These are phyloP conservation scores for Aproaerema taeniolella DNA, from an alignment of 2,888 invertebrate species.

Conservation along the genomic window DNA sequence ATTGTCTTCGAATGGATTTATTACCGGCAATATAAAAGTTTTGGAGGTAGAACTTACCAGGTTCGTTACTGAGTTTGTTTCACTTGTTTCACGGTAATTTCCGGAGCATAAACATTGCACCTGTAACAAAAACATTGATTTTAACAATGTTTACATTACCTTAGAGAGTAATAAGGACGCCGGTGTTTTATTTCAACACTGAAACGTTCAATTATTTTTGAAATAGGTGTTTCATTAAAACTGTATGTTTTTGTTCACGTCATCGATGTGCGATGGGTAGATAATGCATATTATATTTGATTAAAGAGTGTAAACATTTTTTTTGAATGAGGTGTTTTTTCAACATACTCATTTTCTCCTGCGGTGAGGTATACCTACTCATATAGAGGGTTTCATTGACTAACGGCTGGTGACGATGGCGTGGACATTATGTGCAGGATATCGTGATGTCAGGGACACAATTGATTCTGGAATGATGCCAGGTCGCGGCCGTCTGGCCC, in stretches of 20 bases:
- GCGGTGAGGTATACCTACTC: no score
- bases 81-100: constrained; percentile 19
- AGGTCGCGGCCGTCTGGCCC: constrained; percentile 60
- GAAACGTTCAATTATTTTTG: neutral
- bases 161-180: neutral
- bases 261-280: no score
- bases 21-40: constrained; percentile 13
- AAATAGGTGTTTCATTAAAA: no score
- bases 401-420: constrained; percentile 1
- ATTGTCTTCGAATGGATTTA: constrained; percentile 14
- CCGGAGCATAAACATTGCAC: constrained; percentile 15
- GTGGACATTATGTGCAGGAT: constrained; percentile 12
- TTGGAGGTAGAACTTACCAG: constrained; percentile 12
- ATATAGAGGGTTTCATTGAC: neutral
- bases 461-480: constrained; percentile 73
- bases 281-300: no score
- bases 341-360: no score
- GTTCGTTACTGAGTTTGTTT: constrained; percentile 12
- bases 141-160: constrained; percentile 4
- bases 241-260: no score
- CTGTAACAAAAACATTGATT: constrained; percentile 17
- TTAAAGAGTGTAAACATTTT: no score
- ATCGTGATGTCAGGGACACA: constrained; percentile 59
- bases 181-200: neutral
- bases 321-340: no score